phyloP scores from a whole-genome alignment of 2,113 vertebrate genomes.

The Oncorhynchus nerka region DNA sequence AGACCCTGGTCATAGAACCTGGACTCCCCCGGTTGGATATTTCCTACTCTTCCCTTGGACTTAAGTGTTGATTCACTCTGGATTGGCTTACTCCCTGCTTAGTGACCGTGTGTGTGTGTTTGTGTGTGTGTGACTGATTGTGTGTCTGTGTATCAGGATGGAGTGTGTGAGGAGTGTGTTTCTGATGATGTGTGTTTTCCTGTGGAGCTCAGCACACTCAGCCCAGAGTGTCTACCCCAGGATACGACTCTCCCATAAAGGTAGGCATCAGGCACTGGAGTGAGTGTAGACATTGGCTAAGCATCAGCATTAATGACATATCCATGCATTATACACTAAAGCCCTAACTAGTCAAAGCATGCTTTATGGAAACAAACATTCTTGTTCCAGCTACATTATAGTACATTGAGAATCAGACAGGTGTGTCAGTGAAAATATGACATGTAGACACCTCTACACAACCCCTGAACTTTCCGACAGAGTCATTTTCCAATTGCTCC shows the following conservation, averaged over 20 bases:
- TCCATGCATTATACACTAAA: neutral
- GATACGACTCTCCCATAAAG: constrained; percentile 68
- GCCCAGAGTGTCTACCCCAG: constrained; percentile 60
- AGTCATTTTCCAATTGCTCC: no score
- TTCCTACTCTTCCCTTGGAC: constrained; percentile 26
- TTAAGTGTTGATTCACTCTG: constrained; percentile 10
- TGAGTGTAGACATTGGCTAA: neutral
- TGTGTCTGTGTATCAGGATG: constrained; percentile 36
- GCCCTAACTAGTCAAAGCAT: neutral
- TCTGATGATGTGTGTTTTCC: constrained; percentile 47
- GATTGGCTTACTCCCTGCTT: constrained; percentile 17
- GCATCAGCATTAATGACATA: neutral
- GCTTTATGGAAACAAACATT: neutral
- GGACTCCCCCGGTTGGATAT: constrained; percentile 19
- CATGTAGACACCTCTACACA: no score
- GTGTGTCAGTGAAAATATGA: constrained; percentile 11
- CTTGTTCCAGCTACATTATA: neutral
- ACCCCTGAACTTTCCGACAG: no score
- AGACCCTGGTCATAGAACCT: constrained; percentile 17
- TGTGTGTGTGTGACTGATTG: no score
- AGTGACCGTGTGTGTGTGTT: constrained; percentile 20
- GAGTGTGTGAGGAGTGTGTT: constrained; percentile 42
- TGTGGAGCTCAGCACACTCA: constrained; percentile 40
- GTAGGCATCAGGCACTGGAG: constrained; percentile 39
- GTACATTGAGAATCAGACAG: neutral